Evolutionary conservation across 2,888 invertebrate genomes (phyloP), one percentile per base, ranked within the genome.

Genomic region (Drosophila pegasa): DNA sequence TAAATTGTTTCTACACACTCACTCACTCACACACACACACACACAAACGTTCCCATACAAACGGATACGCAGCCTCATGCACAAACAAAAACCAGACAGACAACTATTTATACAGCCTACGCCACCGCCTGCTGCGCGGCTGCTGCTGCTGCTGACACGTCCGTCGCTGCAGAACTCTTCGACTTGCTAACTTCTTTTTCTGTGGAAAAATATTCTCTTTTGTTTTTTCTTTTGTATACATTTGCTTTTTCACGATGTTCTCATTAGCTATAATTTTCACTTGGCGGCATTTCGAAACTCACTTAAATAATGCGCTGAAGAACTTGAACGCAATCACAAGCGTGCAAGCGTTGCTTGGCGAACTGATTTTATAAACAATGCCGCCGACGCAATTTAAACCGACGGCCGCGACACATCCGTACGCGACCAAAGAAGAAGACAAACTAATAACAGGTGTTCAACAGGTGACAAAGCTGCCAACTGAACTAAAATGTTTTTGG

Each of bases 371-470:
- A 86, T 73, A 80, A 87, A 80, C 85, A 83, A 77, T 52, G 67
- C 84, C 80, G 85, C 85, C 87, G 81, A 80, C 85, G 81, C 78
- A 66, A 83, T 54, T 76, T 51, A 51, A 52, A 63, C n/a, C 56
- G 62, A 80, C 83, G 75, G 59, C 83, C 65, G 77, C 72, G 78
- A 80, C 85, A 73, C 69, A 47, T 35, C 75, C 78, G 68, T n/a
- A 63, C 75, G 47, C 75, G 79, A 74, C 75, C 79, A 75, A 75
- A 37, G 51, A 58, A 51, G n/a, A 64, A 57, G 59, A 57, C 27
- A 74, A 78, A 78, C 75, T 75, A 75, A 78, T 78, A 74, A 74
- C 75, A 75, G 75, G 75, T 75, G 75, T 25, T 74, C 75, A 75
- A 75, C 75, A 75, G 75, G 75, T 78, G 59, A 75, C 57, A 29